Evolutionary conservation across 1,140 invertebrate species (phyloP).

Genomic region (Nautilus pompilius): DNA sequence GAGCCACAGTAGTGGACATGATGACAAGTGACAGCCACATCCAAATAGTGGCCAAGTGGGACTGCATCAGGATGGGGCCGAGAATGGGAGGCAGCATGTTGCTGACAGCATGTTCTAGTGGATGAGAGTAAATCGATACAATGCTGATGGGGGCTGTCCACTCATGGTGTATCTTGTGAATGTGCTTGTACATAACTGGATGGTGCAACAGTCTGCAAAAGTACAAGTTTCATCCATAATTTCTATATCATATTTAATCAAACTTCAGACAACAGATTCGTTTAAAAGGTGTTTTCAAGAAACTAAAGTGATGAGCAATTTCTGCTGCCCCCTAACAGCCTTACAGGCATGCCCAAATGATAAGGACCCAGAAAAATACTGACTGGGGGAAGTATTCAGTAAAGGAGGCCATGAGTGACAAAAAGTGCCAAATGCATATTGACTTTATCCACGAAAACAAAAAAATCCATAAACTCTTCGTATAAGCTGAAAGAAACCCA

Average conservation of each 20-base stretch:
- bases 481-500: too few species aligned
- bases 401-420: too few species aligned
- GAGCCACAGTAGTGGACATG: slow-evolving; percentile 77
- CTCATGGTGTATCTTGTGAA: slow-evolving; percentile 76
- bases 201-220: slow-evolving; percentile 70
- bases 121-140: slow-evolving; percentile 82
- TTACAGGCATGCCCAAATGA: neutral
- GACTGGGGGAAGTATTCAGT: too few species aligned
- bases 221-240: too few species aligned
- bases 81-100: slow-evolving; percentile 77
- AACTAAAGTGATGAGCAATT: neutral
- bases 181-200: slow-evolving; percentile 73
- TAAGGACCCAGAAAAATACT: too few species aligned
- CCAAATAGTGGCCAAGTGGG: slow-evolving; percentile 79
- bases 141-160: slow-evolving; percentile 58
- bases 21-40: slow-evolving; percentile 79
- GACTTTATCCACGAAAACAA: too few species aligned
- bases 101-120: slow-evolving; percentile 79
- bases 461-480: too few species aligned
- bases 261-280: too few species aligned
- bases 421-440: too few species aligned
- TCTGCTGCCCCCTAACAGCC: neutral
- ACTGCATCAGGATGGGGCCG: slow-evolving; percentile 76
- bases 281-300: neutral
- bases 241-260: too few species aligned